phyloP scores from a whole-genome alignment of 2,797 vertebrate species.

The Gila robusta region DNA sequence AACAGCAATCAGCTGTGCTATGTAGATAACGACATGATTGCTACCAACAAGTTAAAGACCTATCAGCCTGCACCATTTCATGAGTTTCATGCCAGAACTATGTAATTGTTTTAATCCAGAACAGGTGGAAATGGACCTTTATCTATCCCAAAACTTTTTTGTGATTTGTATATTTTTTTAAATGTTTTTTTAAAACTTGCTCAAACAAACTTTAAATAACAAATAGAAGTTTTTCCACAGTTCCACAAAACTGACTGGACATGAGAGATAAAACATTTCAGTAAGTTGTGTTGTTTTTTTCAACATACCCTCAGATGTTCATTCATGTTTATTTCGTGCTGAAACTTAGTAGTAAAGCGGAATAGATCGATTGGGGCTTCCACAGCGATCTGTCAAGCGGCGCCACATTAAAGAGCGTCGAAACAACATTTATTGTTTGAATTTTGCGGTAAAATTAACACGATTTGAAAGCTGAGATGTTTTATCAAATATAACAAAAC shows the following conservation, averaged over 20 bases:
- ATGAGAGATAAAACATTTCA: not conserved
- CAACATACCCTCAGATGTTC: not conserved
- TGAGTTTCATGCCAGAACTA: no score
- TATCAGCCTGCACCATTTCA: no score
- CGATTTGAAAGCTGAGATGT: not conserved
- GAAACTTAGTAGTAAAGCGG: not conserved
- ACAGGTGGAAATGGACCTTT: not conserved
- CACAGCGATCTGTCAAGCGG: not conserved
- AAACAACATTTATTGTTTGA: not conserved
- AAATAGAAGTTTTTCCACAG: not conserved
- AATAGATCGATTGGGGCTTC: not conserved
- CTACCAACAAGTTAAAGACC: no score
- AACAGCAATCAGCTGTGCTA: no score
- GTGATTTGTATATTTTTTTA: not conserved
- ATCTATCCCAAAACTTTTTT: not conserved
- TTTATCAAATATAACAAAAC: not conserved
- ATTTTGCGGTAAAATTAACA: not conserved
- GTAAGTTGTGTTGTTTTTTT: not conserved
- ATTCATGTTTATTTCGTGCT: not conserved
- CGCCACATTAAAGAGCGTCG: not conserved
- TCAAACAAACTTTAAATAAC: not conserved
- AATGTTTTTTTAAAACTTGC: not conserved
- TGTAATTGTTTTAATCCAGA: not conserved
- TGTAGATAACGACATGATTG: no score
- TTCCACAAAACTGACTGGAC: not conserved